A percentile compares a stretch with the other conserved stretches of the same genome.
phyloP scores from a whole-genome alignment of 2,113 vertebrate genomes.

The Callopanchax toddi region DNA sequence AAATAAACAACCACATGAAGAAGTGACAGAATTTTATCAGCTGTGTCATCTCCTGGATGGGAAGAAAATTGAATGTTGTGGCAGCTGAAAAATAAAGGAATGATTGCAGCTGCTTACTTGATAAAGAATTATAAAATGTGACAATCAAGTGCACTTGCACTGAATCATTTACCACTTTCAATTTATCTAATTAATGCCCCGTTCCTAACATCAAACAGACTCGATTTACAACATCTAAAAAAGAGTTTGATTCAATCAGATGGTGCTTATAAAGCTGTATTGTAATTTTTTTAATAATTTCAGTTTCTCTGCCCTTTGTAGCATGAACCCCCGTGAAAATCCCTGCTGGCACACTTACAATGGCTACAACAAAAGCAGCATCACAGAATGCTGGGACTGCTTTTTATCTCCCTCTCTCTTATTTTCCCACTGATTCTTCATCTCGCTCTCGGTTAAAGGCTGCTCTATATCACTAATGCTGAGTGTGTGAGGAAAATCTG shows the following conservation, averaged over 20 bases:
- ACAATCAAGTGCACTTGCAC: neutral
- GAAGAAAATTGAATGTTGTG: neutral
- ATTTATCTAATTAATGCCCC: neutral
- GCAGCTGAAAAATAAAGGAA: too few relatives aligned
- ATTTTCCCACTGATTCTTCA: neutral
- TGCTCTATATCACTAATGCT: constrained; percentile 14
- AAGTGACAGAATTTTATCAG: neutral
- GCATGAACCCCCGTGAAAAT: constrained; percentile 5
- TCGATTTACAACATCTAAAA: too few relatives aligned
- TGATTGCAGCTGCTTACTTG: neutral
- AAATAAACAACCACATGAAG: constrained; percentile 1
- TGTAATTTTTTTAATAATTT: too few relatives aligned
- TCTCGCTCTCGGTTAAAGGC: constrained; percentile 6
- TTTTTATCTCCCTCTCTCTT: neutral
- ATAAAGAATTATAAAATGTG: neutral
- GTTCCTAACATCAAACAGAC: neutral
- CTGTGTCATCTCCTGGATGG: neutral
- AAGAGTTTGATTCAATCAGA: too few relatives aligned
- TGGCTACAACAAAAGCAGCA: constrained; percentile 2
- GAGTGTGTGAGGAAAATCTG: constrained; percentile 6
- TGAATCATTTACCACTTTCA: neutral
- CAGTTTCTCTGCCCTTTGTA: constrained; percentile 11
- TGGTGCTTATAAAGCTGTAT: too few relatives aligned
- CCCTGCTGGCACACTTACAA: constrained; percentile 17
- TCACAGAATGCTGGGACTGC: constrained; percentile 13